Conservation (phyloP, 2,797 vertebrate species). For the Jordanella pulchra region DNA sequence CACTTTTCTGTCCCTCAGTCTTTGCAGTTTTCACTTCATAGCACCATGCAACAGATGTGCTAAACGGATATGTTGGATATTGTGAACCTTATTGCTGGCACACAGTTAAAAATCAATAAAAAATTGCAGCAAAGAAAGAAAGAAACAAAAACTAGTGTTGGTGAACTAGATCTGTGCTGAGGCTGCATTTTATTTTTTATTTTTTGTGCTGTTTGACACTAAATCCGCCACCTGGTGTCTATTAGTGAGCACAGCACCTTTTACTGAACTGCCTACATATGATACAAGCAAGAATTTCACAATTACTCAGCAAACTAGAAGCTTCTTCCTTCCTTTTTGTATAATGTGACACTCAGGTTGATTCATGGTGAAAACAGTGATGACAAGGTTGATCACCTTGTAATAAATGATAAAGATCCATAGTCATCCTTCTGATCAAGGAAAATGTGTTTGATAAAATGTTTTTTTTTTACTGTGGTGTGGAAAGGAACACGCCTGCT, state of each 20-base stretch:
- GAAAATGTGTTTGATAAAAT: conserved; percentile 26
- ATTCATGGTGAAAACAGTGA: conserved; percentile 12
- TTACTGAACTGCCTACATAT: neutral
- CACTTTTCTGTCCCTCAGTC: neutral
- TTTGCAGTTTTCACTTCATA: neutral
- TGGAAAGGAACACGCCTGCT: conserved; percentile 37
- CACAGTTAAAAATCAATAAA: neutral
- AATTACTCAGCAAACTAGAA: conserved; percentile 10
- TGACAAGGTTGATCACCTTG: conserved; percentile 11
- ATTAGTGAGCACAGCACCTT: conserved; percentile 12
- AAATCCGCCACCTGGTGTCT: conserved; percentile 53
- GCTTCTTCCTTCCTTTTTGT: conserved; percentile 2
- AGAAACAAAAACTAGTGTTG: neutral
- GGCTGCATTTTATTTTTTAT: neutral
- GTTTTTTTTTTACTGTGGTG: conserved; percentile 13
- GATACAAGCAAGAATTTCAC: neutral
- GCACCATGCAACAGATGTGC: neutral
- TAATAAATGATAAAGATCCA: conserved; percentile 36
- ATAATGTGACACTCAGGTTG: conserved; percentile 14
- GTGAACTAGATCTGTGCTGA: neutral
- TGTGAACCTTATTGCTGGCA: neutral
- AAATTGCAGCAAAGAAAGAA: too few species aligned
- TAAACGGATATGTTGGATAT: neutral
- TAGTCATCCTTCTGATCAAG: conserved; percentile 30
- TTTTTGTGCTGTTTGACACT: too few species aligned